Base-by-base conservation (phyloP, 2,797 vertebrate species). In the Parauchenoglanis punctatus region DNA sequence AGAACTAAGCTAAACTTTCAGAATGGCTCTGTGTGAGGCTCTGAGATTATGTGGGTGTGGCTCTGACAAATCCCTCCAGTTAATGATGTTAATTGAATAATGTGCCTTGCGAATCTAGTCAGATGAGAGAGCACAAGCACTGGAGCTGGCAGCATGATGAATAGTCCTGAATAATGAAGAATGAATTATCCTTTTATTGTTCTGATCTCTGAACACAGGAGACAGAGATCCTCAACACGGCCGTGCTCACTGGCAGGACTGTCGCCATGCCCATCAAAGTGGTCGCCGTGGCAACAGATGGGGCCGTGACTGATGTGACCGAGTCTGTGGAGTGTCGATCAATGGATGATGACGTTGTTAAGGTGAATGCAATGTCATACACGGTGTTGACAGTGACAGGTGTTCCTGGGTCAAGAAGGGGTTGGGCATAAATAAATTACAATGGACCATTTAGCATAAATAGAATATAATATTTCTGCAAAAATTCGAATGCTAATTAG, bases 181-280 rank as follows among this genome's bases (percentile, higher is more conserved):
- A 40, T 83, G 49, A 87, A 87, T 90, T 87, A 89, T 87, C 76
- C 63, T 17, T 61, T 89, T 84, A 91, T 89, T 87, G 85, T 88
- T 88, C 88, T 89, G 83, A 75, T 75, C 65, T 88, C 58, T 86
- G 46, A 72, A 15, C 77, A 8, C 95, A 99, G 98, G 98, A 99
- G 94, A 97, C 95, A 0, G 98, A 99, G 91, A 97, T 99, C 87
- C 96, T 99, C 86, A 99, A 99, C 94, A 99, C 98, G 0, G 98
- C 98, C 0, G 95, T 98, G 49, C 97, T 99, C 46, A 99, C 96
- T 0, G 98, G 98, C 3, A 97, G 94, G 65, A 97, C 96, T 0
- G 97, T 99, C 0, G 96, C 97, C 0, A 93, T 99, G 90, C 98
- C 98, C 0, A 90, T 99, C 56, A 97, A 95, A 91, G 97, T 98